Evolutionary conservation across 2,888 invertebrate species (phyloP).

Genomic region (Napeogenes sylphis): DNA sequence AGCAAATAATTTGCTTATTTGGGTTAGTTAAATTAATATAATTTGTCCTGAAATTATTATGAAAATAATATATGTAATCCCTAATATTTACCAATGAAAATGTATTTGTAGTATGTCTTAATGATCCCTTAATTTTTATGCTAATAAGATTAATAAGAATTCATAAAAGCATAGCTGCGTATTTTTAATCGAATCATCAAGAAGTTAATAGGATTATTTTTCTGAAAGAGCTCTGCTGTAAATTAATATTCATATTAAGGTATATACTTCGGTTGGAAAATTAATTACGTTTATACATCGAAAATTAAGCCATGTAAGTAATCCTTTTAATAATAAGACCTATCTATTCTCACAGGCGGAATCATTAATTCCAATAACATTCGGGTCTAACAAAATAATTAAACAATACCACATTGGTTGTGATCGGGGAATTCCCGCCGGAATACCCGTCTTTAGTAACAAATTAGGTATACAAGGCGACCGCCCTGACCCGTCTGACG

Average conservation of each 20-base stretch:
- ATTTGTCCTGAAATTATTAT: too few species aligned
- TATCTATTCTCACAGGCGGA: slow-evolving; percentile 7
- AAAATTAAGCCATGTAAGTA: slow-evolving; percentile 26
- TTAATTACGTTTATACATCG: slow-evolving; percentile 31
- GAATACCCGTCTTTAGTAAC: slow-evolving; percentile 49
- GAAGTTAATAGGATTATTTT: slow-evolving; percentile 22
- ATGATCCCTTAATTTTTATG: neutral
- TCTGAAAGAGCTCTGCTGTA: slow-evolving; percentile 18
- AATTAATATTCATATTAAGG: slow-evolving; percentile 26
- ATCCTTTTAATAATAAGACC: slow-evolving; percentile 19
- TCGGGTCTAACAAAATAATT: slow-evolving; percentile 66
- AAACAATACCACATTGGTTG: slow-evolving; percentile 65
- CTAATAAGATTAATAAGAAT: slow-evolving; percentile 9
- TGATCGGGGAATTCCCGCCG: slow-evolving; percentile 48
- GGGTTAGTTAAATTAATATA: too few species aligned
- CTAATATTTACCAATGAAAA: too few species aligned
- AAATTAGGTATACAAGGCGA: slow-evolving; percentile 48
- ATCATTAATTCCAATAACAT: slow-evolving; percentile 68
- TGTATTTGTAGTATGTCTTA: too few species aligned
- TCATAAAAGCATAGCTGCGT: slow-evolving; percentile 17
- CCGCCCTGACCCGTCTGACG: slow-evolving; percentile 34
- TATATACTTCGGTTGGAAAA: slow-evolving; percentile 21
- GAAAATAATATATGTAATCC: too few species aligned
- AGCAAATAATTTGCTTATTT: too few species aligned
- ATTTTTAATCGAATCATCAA: slow-evolving; percentile 24